Percentiles rank a stretch among this genome's conserved stretches.
Evolutionary conservation across 2,113 vertebrate genomes (phyloP).

Genomic region (Chlamydotis undulata): DNA sequence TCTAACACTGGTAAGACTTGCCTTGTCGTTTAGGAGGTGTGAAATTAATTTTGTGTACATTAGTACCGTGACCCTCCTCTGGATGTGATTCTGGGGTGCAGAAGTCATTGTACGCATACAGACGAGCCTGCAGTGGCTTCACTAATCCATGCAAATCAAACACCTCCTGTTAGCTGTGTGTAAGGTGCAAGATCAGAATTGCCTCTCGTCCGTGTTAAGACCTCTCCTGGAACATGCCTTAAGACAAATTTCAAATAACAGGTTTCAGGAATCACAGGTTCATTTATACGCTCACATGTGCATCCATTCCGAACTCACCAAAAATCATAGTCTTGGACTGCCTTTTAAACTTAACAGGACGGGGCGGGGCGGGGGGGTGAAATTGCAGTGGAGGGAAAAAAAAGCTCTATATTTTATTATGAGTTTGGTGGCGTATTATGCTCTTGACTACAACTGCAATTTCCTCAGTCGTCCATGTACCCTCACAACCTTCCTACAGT

Average conservation of each 20-base stretch:
- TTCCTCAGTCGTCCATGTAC: neutral
- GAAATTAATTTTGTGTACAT: conserved; percentile 42
- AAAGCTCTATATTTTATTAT: neutral
- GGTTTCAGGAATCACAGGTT: neutral
- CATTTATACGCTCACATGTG: neutral
- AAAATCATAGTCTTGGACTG: neutral
- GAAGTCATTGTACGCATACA: neutral
- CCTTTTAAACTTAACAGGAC: neutral
- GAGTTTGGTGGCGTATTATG: neutral
- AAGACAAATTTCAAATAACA: neutral
- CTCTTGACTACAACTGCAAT: neutral
- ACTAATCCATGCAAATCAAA: neutral
- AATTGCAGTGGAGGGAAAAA: too few species aligned
- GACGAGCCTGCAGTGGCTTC: neutral
- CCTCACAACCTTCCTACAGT: neutral
- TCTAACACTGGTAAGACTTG: neutral
- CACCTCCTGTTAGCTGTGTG: neutral
- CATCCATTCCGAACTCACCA: neutral
- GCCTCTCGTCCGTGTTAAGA: neutral
- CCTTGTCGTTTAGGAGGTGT: conserved; percentile 16
- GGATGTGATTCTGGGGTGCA: neutral
- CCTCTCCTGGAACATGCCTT: neutral
- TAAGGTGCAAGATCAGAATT: neutral
- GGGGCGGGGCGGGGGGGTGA: neutral
- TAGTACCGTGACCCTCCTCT: neutral